These are phyloP conservation scores for Psix sp. DNA, from an alignment of 1,140 invertebrate species.

Conservation along the genomic window DNA sequence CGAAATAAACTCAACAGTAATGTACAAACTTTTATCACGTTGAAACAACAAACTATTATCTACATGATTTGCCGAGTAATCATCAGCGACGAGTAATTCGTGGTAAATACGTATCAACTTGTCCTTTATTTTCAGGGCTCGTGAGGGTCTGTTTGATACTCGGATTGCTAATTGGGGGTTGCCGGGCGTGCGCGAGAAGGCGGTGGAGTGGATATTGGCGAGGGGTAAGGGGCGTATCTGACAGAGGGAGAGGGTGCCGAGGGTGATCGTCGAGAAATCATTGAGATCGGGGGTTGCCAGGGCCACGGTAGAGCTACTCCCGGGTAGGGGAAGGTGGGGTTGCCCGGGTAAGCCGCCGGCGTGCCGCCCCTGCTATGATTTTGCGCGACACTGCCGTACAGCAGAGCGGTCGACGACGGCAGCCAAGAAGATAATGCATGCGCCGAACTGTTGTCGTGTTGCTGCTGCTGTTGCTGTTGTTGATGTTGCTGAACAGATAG, in stretches of 20 bases:
- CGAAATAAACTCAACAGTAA: too few relatives aligned
- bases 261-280: slow-evolving; percentile 72
- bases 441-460: slow-evolving; percentile 53
- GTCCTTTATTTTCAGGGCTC: not conserved
- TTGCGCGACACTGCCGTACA: slow-evolving; percentile 61
- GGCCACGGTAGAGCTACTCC: slow-evolving; percentile 68
- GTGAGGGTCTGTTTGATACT: slow-evolving; percentile 1
- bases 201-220: slow-evolving; percentile 67
- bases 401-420: slow-evolving; percentile 50
- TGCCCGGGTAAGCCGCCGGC: slow-evolving; percentile 65
- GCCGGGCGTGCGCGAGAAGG: slow-evolving; percentile 64
- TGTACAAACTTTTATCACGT: too few relatives aligned
- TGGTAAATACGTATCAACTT: not conserved
- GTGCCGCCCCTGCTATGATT: slow-evolving; percentile 64
- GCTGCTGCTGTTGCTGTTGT: slow-evolving; percentile 59
- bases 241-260: slow-evolving; percentile 63
- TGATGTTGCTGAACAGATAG: slow-evolving; percentile 56
- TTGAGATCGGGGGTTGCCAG: slow-evolving; percentile 71
- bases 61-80: too few relatives aligned
- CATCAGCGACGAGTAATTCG: too few relatives aligned
- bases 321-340: slow-evolving; percentile 67
- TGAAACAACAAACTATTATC: too few relatives aligned
- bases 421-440: slow-evolving; percentile 53
- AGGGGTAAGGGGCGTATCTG: slow-evolving; percentile 73
- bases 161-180: slow-evolving; percentile 70